These are phyloP conservation scores for Stenodera caucasica DNA, from an alignment of 2,888 invertebrate species.

Conservation along the genomic window DNA sequence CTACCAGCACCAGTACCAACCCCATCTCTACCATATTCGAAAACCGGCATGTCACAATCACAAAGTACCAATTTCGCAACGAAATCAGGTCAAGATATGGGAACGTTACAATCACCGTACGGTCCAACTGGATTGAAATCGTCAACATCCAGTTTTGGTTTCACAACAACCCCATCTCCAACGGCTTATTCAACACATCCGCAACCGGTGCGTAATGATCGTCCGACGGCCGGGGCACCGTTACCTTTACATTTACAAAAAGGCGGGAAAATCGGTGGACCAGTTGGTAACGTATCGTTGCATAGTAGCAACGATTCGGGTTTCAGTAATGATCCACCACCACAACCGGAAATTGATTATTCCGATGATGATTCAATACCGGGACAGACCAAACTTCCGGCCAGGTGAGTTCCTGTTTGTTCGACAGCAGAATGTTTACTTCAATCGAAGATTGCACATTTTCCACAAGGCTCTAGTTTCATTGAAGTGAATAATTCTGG, in stretches of 20 bases:
- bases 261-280: conserved; percentile 52
- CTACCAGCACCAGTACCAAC: conserved; percentile 72
- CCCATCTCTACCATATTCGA: conserved; percentile 57
- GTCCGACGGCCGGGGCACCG: conserved; percentile 52
- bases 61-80: conserved; percentile 62
- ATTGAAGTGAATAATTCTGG: conserved; percentile 23
- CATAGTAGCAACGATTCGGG: conserved; percentile 93
- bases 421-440: neutral
- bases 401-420: conserved; percentile 54
- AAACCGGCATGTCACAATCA: conserved; percentile 51
- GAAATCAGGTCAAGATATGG: conserved; percentile 42
- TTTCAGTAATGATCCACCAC: conserved; percentile 84
- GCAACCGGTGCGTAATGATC: conserved; percentile 47
- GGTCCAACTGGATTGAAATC: conserved; percentile 61
- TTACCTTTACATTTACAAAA: conserved; percentile 51
- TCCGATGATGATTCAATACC: conserved; percentile 81
- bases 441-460: neutral
- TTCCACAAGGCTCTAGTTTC: conserved; percentile 2
- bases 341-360: conserved; percentile 88
- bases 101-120: conserved; percentile 48
- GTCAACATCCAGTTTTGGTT: conserved; percentile 61
- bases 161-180: conserved; percentile 51
- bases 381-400: conserved; percentile 62
- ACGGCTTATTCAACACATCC: conserved; percentile 54
- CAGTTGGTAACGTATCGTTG: conserved; percentile 73